Base-by-base conservation (phyloP, 2,113 vertebrate species). In the Tetrax tetrax region DNA sequence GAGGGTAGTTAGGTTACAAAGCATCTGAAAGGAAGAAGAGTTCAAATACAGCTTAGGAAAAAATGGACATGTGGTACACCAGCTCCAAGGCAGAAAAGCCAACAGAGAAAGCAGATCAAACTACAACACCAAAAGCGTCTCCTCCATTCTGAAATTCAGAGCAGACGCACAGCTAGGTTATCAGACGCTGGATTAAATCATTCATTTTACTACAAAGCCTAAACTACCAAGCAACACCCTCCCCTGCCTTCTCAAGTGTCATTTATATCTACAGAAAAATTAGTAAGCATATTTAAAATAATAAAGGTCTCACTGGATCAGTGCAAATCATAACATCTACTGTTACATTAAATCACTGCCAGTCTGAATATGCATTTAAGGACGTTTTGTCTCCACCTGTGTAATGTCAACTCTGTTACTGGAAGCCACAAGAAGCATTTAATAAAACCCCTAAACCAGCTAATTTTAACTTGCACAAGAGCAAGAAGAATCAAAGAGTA, bases 1-100 rank as follows among this genome's bases (percentile, higher is more conserved):
- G 83, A 64, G 91, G 31, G 94, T 97, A 97, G 94, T 97, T 97
- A 92, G 64, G 92, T 97, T 97, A 97, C 94, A 96, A 95, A 96
- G 90, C 87, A 91, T 94, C 93, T 95, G 93, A 96, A 95, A 94
- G 89, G 94, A 94, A 97, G 95, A 90, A 89, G 85, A 96, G 87
- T 95, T 97, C 93, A 97, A 97, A 95, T 53, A 64, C 75, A 89
- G 93, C 80, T 92, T 94, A 94, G 93, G 80, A 95, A 97, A 97
- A 97, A 96, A 97, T 28, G 81, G 92, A 92, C 95, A 97, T 78
- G 86, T 92, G 96, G 94, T 89, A 91, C 64, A 96, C 37, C 81
- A 95, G 91, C 69, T 93, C 82, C 56, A 31, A 76, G 87, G 83
- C 63, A 95, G 38, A 65, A 95, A 96, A 93, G 50, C 37, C 75